Evolutionary conservation across 2,888 invertebrate species (phyloP).

Genomic region (Drosophila multiciliata): DNA sequence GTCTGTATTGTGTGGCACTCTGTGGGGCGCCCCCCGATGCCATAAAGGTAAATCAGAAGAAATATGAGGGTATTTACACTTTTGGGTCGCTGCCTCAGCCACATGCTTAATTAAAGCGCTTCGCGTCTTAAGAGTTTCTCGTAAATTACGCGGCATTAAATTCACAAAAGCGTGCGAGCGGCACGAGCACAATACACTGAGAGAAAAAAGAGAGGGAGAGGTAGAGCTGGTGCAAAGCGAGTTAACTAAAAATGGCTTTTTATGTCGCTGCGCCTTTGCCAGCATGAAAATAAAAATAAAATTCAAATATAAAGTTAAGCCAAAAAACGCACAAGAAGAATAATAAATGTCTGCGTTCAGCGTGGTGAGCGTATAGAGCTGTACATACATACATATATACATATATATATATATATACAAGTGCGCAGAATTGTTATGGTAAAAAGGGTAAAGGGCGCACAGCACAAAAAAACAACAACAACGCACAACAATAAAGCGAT

Average conservation of each 20-base stretch:
- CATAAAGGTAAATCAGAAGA: constrained; percentile 78
- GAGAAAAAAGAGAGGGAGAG: background rate
- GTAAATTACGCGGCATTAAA: constrained; percentile 80
- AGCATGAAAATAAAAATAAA: constrained; percentile 77
- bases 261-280: constrained; percentile 70
- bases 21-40: constrained; percentile 42
- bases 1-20: background rate
- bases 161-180: constrained; percentile 45
- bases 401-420: constrained; percentile 8
- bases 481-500: constrained; percentile 70
- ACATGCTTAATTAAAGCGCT: constrained; percentile 81
- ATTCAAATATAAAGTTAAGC: constrained; percentile 78
- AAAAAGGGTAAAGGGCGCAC: constrained; percentile 71
- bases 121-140: constrained; percentile 76
- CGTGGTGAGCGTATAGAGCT: constrained; percentile 6
- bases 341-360: constrained; percentile 56
- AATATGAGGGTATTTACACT: constrained; percentile 79
- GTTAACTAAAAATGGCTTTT: constrained; percentile 77
- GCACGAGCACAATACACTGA: constrained; percentile 3
- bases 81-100: constrained; percentile 78
- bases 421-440: constrained; percentile 25
- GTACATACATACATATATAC: constrained; percentile 3
- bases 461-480: constrained; percentile 33
- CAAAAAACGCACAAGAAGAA: constrained; percentile 66
- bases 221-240: constrained; percentile 28